Evolutionary conservation across 2,113 vertebrate species (phyloP), one percentile per base, ranked within the genome.

Genomic region (Chroicocephalus ridibundus): DNA sequence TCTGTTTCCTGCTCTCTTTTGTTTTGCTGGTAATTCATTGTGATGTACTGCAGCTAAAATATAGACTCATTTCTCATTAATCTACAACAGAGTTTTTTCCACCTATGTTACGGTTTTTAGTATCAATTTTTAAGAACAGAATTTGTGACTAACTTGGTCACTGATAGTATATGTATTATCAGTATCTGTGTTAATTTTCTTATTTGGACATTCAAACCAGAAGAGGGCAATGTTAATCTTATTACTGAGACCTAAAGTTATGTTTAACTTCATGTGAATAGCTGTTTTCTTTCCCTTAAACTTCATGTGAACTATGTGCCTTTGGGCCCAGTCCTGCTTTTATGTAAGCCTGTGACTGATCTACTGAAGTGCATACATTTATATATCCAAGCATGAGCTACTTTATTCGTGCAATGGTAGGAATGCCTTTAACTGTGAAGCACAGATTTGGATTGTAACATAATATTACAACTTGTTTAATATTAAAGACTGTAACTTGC

Each of bases 151-250:
- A 24, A 49, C 6, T 42, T 49, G 40, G 47, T 26, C 32, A 61
- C 14, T 65, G 47, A 17, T 34, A 13, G 34, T 15, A 36, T 13
- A 25, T 34, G 3, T 44, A 42, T 52, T 85, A 22, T 51, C 32
- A 57, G 16, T 51, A 11, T 55, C 49, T 49, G 7, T 60, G 34
- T 54, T n/a, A 65, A 42, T 58, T 32, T 87, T 76, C 32, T 55
- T 89, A 80, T 69, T 82, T 54, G 52, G 64, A 90, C 16, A 34
- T 47, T 66, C 27, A 86, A 83, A 38, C 91, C 92, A 93, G 94
- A 96, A 97, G 93, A 76, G 84, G 86, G 79, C 79, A 86, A 84
- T 87, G 18, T 93, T 95, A 94, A 85, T 75, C 70, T 94, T 88
- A 78, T 11, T 82, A 94, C 62, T 61, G 86, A 55, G 40, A 57